Conservation (phyloP, 1,140 invertebrate species). For the Matsumurasca onukii region DNA sequence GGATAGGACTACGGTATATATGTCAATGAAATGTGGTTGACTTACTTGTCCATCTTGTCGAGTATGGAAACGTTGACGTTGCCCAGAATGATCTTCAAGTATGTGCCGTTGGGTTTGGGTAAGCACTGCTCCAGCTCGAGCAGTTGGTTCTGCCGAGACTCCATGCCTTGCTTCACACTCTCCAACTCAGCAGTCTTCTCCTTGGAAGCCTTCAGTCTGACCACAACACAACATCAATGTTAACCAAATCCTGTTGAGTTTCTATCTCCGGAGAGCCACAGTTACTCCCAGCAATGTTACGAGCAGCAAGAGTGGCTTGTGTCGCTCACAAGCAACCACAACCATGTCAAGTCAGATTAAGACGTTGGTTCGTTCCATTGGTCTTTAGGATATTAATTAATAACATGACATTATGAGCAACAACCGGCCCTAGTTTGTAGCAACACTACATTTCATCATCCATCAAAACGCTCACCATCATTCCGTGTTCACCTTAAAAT, state of each 20-base stretch:
- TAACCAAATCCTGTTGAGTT: background rate
- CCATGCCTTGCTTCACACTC: slow-evolving; percentile 67
- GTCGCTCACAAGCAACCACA: too few species aligned
- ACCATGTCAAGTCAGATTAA: too few species aligned
- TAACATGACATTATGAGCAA: too few species aligned
- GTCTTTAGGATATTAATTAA: too few species aligned
- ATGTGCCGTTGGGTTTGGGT: slow-evolving; percentile 84
- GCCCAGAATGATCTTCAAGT: slow-evolving; percentile 92
- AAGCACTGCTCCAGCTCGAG: slow-evolving; percentile 84
- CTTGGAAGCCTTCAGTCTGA: slow-evolving; percentile 32
- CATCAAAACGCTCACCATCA: too few species aligned
- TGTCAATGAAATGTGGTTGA: too few species aligned
- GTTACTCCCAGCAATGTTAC: background rate
- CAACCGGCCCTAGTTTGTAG: too few species aligned
- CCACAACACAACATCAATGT: slow-evolving; percentile 4
- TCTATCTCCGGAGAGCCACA: background rate
- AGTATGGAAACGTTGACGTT: slow-evolving; percentile 96
- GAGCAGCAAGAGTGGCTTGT: background rate
- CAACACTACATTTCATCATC: too few species aligned
- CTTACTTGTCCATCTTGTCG: slow-evolving; percentile 94
- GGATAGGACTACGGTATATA: slow-evolving; percentile 22
- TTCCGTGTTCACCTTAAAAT: too few species aligned
- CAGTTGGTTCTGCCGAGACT: slow-evolving; percentile 74
- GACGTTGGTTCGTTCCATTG: too few species aligned
- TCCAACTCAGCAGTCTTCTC: slow-evolving; percentile 39